Evolutionary conservation across 2,888 invertebrate genomes (phyloP).

Genomic region (Nomada flava): DNA sequence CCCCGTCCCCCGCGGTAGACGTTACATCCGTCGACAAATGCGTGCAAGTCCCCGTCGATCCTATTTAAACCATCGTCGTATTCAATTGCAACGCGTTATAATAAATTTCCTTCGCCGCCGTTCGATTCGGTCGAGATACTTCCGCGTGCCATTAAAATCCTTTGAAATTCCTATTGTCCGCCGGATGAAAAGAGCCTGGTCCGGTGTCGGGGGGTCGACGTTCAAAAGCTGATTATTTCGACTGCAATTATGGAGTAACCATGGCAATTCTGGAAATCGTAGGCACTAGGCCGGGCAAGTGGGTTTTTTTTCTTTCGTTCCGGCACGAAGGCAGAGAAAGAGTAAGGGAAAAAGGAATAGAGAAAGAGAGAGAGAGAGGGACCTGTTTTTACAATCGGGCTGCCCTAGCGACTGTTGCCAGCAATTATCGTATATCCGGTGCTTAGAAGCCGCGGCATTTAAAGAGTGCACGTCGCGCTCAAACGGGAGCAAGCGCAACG

Average conservation of each 20-base stretch:
- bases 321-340: conserved; percentile 14
- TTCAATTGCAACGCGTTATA: background rate
- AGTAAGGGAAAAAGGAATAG: background rate
- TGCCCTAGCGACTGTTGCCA: conserved; percentile 54
- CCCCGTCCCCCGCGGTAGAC: background rate
- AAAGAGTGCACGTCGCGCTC: conserved; percentile 54
- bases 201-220: conserved; percentile 11
- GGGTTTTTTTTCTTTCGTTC: conserved; percentile 36
- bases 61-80: background rate
- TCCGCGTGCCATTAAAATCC: background rate
- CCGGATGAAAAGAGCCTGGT: background rate
- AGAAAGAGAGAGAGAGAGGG: conserved; percentile 8
- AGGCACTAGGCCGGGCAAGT: conserved; percentile 38
- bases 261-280: conserved; percentile 53
- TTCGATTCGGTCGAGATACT: background rate
- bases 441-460: conserved; percentile 66
- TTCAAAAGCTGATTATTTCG: conserved; percentile 55
- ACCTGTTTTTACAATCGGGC: conserved; percentile 62
- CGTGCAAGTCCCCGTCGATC: conserved; percentile 2
- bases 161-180: background rate
- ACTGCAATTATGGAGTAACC: conserved; percentile 50
- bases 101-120: background rate
- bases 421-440: conserved; percentile 73
- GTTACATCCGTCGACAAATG: background rate
- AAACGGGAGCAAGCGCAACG: conserved; percentile 52